phyloP scores from a whole-genome alignment of 2,888 invertebrate species.

The Halictus ligatus region DNA sequence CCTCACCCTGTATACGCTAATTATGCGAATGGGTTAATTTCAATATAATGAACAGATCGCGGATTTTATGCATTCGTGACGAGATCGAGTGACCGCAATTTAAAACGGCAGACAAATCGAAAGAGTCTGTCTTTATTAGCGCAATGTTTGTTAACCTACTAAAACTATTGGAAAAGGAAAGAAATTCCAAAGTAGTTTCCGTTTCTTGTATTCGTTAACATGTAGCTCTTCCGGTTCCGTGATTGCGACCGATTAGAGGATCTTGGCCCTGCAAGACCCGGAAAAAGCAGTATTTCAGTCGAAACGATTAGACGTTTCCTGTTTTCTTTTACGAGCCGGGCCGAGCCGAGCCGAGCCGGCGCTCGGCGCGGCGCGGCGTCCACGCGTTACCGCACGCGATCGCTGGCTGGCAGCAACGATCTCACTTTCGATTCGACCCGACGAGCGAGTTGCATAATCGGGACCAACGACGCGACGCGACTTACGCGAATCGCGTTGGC shows the following conservation, averaged over 20 bases:
- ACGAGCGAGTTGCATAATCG: conserved; percentile 2
- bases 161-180: not conserved
- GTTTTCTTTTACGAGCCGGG: not conserved
- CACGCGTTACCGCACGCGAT: not conserved
- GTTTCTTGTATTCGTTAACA: not conserved
- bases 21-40: no score
- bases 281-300: conserved; percentile 5
- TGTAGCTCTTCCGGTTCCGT: not conserved
- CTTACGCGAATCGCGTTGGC: not conserved
- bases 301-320: conserved; percentile 8
- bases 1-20: no score
- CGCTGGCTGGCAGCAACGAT: not conserved
- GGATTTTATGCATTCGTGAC: no score
- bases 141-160: not conserved
- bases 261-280: not conserved
- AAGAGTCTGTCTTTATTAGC: not conserved
- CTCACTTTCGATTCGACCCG: not conserved
- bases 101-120: not conserved
- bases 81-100: not conserved
- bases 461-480: not conserved
- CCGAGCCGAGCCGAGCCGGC: not conserved
- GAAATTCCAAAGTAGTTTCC: not conserved
- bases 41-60: no score
- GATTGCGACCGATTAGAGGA: not conserved
- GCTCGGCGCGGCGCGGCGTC: no score